Conservation (phyloP, 2,113 vertebrate genomes). For the Entomyzon cyanotis region DNA sequence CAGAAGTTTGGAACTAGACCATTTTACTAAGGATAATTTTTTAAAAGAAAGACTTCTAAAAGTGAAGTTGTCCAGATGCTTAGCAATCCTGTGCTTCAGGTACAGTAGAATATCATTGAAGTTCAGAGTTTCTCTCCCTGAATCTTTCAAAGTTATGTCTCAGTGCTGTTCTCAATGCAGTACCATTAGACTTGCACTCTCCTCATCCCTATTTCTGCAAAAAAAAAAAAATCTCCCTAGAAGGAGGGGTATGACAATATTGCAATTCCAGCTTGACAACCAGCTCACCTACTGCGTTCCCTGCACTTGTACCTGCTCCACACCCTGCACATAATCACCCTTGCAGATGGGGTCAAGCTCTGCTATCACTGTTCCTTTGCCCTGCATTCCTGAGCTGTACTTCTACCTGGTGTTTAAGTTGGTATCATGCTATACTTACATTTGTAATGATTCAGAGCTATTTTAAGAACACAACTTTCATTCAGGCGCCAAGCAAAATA, state of each 20-base stretch:
- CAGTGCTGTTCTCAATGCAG: not conserved
- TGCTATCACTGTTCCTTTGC: not conserved
- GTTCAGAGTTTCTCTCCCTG: not conserved
- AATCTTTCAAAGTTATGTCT: not conserved
- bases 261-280: not conserved
- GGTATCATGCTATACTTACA: not conserved
- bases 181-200: not conserved
- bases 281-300: not conserved
- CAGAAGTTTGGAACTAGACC: not conserved
- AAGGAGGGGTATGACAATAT: not conserved
- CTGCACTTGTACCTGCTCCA: not conserved
- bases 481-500: constrained; percentile 1
- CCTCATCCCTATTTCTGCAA: not conserved
- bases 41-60: not conserved
- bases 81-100: not conserved
- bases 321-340: not conserved
- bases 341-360: not conserved
- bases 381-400: not conserved
- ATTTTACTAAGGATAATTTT: not conserved
- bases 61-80: not conserved
- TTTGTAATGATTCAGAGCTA: constrained; percentile 12
- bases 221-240: not conserved
- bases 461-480: constrained; percentile 2
- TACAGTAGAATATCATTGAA: not conserved
- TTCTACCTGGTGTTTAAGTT: not conserved